Base-by-base conservation (phyloP, 2,888 invertebrate species). In the Eupeodes latifasciatus region DNA sequence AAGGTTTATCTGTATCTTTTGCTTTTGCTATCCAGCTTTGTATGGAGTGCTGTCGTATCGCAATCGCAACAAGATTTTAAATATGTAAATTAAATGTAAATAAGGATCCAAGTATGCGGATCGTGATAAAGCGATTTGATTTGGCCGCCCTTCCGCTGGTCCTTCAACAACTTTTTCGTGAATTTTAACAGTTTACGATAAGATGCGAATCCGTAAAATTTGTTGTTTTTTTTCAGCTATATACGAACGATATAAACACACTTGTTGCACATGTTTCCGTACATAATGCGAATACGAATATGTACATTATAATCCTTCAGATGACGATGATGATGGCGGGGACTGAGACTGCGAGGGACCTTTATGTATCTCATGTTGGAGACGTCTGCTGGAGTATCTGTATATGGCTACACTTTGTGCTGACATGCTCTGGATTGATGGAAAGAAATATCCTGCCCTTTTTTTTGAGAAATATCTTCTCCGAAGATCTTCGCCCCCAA, bases 51-150 rank as follows among this genome's bases (percentile, higher is more conserved):
- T 88, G 88, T 88, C 88, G 88, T 88, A 88, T 88, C 88, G 88
- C 88, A 88, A 89, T 89, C 89, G 85, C 81, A 85, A 85, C 85
- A 82, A 89, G 89, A 89, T 85, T 79, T 85, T 82, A 89, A 89
- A 89, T 89, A 89, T 89, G 89, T 89, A 89, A 89, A 89, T 89
- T 89, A 89, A 89, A 89, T 89, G 89, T 89, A 89, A 89, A 89
- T 89, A 89, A 82, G 89, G 89, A 89, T 89, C 85, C 89, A 62
- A 85, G 81, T 89, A 89, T 89, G 75, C 89, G 81, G 85, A 85
- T 89, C 88, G 89, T 89, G 89, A 89, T 89, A 89, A 89, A 89
- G 81, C 81, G 89, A 89, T 89, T 89, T 85, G 89, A 89, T 89
- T 85, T 89, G 89, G 85, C 89, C 85, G 85, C 85, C 89, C 76